Evolutionary conservation across 1,140 invertebrate genomes (phyloP).

Genomic region (Drosophila hydei): DNA sequence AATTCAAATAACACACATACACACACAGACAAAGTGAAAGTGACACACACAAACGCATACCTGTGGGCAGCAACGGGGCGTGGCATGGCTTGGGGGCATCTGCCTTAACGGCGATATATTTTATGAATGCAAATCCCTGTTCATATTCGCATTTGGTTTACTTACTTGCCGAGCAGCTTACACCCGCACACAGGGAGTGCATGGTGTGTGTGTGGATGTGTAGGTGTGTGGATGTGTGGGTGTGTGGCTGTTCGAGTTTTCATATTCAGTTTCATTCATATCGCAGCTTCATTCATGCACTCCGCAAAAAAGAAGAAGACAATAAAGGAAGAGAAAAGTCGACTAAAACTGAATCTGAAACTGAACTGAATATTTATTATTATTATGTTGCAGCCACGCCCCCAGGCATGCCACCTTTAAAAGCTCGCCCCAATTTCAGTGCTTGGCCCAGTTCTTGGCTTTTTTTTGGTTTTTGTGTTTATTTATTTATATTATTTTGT

Average conservation of each 20-base stretch:
- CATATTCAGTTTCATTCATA: constrained; percentile 73
- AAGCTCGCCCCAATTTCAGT: constrained; percentile 11
- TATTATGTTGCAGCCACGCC: constrained; percentile 61
- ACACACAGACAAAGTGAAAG: constrained; percentile 20
- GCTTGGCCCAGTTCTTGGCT: constrained; percentile 45
- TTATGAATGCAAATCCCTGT: constrained; percentile 83
- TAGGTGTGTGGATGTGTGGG: constrained; percentile 21
- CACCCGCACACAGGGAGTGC: constrained; percentile 45
- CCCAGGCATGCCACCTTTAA: background rate
- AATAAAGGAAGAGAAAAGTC: constrained; percentile 3
- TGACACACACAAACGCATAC: constrained; percentile 9
- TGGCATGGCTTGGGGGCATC: constrained; percentile 20
- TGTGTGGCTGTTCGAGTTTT: constrained; percentile 40
- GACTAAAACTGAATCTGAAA: constrained; percentile 18
- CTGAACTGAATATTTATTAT: constrained; percentile 75
- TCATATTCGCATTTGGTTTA: constrained; percentile 80
- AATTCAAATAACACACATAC: constrained; percentile 63
- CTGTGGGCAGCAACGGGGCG: constrained; percentile 27
- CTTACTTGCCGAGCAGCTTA: constrained; percentile 58
- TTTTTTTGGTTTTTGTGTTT: background rate
- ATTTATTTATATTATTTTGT: constrained; percentile 72
- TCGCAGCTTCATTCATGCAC: constrained; percentile 72
- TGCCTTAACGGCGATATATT: constrained; percentile 71
- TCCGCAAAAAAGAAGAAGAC: constrained; percentile 9
- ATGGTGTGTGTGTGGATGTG: constrained; percentile 33